Evolutionary conservation across 2,113 vertebrate species (phyloP).

Genomic region (Anhinga rufa): DNA sequence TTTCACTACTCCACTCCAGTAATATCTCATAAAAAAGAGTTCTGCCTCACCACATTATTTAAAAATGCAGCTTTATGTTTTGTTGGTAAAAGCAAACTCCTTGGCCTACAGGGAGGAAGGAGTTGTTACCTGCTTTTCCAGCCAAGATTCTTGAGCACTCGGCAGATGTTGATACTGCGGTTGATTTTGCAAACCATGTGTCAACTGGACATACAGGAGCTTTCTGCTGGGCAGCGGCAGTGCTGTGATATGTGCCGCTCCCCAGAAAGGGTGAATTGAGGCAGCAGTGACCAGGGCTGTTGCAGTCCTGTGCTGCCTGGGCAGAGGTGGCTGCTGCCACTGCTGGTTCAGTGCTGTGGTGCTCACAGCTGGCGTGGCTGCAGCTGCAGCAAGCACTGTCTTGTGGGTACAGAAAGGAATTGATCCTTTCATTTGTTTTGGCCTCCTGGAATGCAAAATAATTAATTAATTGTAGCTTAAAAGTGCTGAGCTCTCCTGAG

Average conservation of each 20-base stretch:
- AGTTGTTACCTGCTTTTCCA: not conserved
- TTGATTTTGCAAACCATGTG: not conserved
- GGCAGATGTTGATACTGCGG: too few relatives aligned
- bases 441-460: not conserved
- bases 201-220: accelerated
- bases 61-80: not conserved
- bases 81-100: not conserved
- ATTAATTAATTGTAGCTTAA: not conserved
- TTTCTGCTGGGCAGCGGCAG: not conserved
- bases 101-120: not conserved
- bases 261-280: not conserved
- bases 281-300: accelerated
- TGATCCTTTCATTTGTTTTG: not conserved
- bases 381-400: not conserved
- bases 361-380: not conserved
- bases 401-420: not conserved
- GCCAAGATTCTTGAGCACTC: not conserved
- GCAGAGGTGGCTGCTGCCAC: not conserved
- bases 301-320: not conserved
- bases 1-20: not conserved
- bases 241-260: accelerated
- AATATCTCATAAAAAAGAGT: not conserved
- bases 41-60: not conserved
- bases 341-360: not conserved
- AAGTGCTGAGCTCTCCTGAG: not conserved